These are phyloP conservation scores for Dendrocincla tyrannina DNA, from an alignment of 2,797 vertebrate species.

Conservation along the genomic window DNA sequence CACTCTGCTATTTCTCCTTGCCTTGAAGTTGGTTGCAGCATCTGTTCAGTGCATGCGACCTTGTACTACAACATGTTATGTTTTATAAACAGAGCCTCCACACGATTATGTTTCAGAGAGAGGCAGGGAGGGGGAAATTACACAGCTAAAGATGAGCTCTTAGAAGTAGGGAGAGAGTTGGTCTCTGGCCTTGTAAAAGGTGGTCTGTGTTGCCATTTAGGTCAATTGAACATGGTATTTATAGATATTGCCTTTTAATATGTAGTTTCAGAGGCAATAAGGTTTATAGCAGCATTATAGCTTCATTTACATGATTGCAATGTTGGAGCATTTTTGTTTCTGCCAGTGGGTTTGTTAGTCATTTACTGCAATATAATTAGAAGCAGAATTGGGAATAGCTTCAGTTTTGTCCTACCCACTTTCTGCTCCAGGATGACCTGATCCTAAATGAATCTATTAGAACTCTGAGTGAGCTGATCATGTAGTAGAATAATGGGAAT, in stretches of 20 bases:
- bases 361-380: background rate
- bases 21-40: background rate
- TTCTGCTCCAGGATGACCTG: background rate
- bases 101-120: background rate
- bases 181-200: background rate
- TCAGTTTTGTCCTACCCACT: background rate
- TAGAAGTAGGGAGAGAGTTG: background rate
- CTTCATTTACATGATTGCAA: background rate
- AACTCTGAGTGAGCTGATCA: background rate
- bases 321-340: background rate
- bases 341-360: background rate
- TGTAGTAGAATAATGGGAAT: background rate
- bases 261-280: background rate
- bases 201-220: background rate
- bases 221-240: background rate
- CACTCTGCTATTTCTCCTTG: background rate
- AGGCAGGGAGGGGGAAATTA: background rate
- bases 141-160: background rate
- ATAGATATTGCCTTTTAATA: background rate
- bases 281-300: background rate
- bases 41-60: background rate
- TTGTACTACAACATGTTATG: background rate
- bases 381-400: background rate
- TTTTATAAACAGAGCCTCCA: background rate
- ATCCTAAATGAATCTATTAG: background rate